Base-by-base conservation (phyloP, 2,888 invertebrate species). In the Parnassius apollo region DNA sequence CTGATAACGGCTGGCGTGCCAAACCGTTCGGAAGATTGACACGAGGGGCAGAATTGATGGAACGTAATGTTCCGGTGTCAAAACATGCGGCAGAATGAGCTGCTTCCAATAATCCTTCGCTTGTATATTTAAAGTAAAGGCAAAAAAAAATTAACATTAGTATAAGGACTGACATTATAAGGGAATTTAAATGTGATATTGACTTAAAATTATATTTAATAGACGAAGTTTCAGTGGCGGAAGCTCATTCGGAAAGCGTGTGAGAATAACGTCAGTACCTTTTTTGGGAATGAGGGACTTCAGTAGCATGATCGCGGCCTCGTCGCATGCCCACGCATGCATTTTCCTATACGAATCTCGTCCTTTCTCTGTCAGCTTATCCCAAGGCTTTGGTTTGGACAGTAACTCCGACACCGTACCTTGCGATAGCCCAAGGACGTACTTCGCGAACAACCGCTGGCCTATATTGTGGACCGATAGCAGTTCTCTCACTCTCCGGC, bases 331-430 rank as follows among this genome's bases (percentile, higher is more conserved):
- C 99, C 99, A 99, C 77, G 98, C 98, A 92, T 99, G 98, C 98
- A 99, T 99, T 92, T 99, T 99, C 80, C 99, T 93, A 92, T 99
- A 99, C 76, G 99, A 99, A 93, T 99, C 99, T 62, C 99, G 93
- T 46, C 99, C 99, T 88, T 99, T 99, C 92, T 99, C 99, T 64
- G 99, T 99, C 81, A 99, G 93, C 91, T 99, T 99, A 92, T 99
- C 98, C 99, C 99, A 99, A 12, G 98, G 98, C 85, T 99, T 99
- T 61, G 99, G 99, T 85, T 99, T 99, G 73, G 99, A 99, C 68
- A 99, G 94, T 77, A 99, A 93, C 91, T 99, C 99, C 70, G 98
- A 98, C 56, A 99, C 99, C 35, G 99, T 99, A 66, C 99, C 99
- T 88, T 99, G 99, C 68, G 96, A 98, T 67, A 98, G 92, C 1